phyloP scores from a whole-genome alignment of 2,888 invertebrate species.

The Serripes groenlandicus region DNA sequence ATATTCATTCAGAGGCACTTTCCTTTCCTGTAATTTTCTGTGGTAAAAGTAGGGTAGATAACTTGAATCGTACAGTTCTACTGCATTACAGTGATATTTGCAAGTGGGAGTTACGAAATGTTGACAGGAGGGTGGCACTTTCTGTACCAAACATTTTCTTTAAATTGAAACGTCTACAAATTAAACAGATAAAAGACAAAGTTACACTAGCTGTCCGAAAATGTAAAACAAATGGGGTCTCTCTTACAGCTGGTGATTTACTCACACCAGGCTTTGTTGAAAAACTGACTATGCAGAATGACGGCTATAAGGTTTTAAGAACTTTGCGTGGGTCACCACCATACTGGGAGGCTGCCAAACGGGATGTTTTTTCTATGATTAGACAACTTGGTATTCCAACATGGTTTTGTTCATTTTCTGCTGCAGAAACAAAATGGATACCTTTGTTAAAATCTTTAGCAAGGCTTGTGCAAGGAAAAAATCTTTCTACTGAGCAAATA shows the following conservation, averaged over 20 bases:
- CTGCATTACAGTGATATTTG: conserved; percentile 40
- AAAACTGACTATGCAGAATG: conserved; percentile 38
- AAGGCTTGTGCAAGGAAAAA: conserved; percentile 25
- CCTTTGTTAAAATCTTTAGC: conserved; percentile 16
- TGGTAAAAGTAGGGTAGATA: conserved; percentile 12
- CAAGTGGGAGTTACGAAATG: conserved; percentile 47
- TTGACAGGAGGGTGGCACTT: conserved; percentile 42
- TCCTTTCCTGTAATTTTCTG: conserved; percentile 43
- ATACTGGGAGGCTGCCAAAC: conserved; percentile 47
- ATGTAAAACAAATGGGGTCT: conserved; percentile 41
- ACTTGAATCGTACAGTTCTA: conserved; percentile 19
- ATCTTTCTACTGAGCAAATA: conserved; percentile 27
- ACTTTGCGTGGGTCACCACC: conserved; percentile 49
- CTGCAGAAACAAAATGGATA: conserved; percentile 48
- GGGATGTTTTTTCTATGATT: conserved; percentile 48
- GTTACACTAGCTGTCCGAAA: conserved; percentile 39
- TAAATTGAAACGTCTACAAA: conserved; percentile 41
- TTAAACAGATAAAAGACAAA: conserved; percentile 44
- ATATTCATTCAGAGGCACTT: conserved; percentile 32
- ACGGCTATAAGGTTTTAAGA: conserved; percentile 41
- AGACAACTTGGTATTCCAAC: conserved; percentile 46
- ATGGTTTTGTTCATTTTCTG: conserved; percentile 33
- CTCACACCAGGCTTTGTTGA: conserved; percentile 20
- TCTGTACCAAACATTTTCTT: conserved; percentile 40
- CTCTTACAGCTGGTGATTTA: conserved; percentile 43